phyloP scores from a whole-genome alignment of 2,888 invertebrate species.

The Eugnorisma glareosa region DNA sequence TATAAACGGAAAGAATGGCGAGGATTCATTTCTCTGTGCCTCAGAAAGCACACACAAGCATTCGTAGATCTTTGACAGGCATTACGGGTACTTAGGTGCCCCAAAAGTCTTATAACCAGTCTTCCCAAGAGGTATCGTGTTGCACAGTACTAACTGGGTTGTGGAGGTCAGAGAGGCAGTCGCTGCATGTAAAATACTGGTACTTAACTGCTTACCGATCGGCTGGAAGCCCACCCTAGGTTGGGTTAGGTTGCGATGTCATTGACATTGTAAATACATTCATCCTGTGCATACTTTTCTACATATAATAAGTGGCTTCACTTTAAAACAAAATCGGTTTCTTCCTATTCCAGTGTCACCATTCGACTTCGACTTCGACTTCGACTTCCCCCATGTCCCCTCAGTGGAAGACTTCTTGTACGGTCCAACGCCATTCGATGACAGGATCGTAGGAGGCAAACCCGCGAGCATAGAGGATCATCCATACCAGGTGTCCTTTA shows the following conservation, averaged over 20 bases:
- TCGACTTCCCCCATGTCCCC: conserved; percentile 61
- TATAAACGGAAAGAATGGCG: background rate
- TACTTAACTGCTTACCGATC: background rate
- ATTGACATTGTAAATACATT: background rate
- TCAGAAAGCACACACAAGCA: background rate
- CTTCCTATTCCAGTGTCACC: conserved; percentile 55
- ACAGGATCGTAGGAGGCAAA: conserved; percentile 85
- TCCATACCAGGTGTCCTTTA: conserved; percentile 86
- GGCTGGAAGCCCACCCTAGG: background rate
- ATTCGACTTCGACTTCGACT: conserved; percentile 56
- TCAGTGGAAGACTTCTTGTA: conserved; percentile 63
- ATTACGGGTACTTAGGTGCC: background rate
- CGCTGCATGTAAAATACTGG: background rate
- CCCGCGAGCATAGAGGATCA: conserved; percentile 82
- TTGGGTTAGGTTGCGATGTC: background rate
- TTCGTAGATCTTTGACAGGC: background rate
- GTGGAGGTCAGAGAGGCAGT: background rate
- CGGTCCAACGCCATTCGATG: conserved; percentile 64
- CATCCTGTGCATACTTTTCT: background rate
- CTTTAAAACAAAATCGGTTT: background rate
- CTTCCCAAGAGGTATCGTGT: background rate
- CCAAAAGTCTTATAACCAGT: background rate
- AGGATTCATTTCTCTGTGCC: background rate
- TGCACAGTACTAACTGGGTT: background rate
- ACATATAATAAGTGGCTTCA: background rate